Evolutionary conservation across 2,888 invertebrate genomes (phyloP).

Genomic region (Agrotis exclamationis): DNA sequence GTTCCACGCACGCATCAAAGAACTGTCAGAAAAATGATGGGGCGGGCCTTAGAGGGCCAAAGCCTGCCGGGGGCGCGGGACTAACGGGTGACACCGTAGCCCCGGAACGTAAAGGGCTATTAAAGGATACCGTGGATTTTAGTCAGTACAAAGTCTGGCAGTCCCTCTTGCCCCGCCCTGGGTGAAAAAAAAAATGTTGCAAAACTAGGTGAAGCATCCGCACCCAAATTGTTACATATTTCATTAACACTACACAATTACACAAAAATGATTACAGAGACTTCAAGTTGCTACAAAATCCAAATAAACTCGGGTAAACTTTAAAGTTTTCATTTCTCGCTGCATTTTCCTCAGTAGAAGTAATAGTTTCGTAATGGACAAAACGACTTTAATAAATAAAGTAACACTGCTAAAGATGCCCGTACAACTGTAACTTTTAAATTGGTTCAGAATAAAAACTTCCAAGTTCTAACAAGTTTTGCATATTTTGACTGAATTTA

Average conservation of each 20-base stretch:
- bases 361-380: slow-evolving; percentile 51
- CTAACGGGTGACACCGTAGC: no score
- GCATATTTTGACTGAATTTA: slow-evolving; percentile 43
- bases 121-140: no score
- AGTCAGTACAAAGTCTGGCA: no score
- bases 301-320: slow-evolving; percentile 48
- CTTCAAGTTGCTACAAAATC: slow-evolving; percentile 34
- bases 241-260: slow-evolving; percentile 5
- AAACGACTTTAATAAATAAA: slow-evolving; percentile 55
- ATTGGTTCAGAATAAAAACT: slow-evolving; percentile 57
- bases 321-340: slow-evolving; percentile 46
- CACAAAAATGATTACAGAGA: slow-evolving; percentile 22
- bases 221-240: no score
- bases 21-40: no score
- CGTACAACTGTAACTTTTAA: slow-evolving; percentile 49
- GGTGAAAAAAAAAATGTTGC: no score
- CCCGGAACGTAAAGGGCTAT: no score
- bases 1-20: no score
- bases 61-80: no score
- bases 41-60: no score
- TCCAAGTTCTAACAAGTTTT: slow-evolving; percentile 41
- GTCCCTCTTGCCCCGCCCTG: no score
- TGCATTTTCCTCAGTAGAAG: slow-evolving; percentile 37
- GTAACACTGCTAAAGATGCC: slow-evolving; percentile 46
- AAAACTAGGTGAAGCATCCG: no score